A percentile compares a stretch with the other conserved stretches of the same genome.
Conservation (phyloP, 2,888 invertebrate genomes). For the Apamea crenata region DNA sequence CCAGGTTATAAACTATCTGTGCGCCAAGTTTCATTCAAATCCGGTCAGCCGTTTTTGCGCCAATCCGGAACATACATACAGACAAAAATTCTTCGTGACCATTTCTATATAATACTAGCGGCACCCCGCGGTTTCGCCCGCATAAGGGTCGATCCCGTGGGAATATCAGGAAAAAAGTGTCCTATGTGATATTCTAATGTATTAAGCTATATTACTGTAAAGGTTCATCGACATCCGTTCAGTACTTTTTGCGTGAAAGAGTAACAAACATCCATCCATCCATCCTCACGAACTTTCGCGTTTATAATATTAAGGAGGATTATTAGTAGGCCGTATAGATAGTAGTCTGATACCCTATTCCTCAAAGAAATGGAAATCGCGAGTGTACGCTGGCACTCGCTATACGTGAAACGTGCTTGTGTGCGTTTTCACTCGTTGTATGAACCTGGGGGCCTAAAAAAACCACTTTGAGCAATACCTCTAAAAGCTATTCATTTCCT, state of each 20-base stretch:
- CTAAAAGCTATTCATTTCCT: too few relatives aligned
- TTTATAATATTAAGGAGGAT: not conserved
- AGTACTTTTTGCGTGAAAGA: too few relatives aligned
- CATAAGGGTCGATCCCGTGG: too few relatives aligned
- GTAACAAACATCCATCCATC: too few relatives aligned
- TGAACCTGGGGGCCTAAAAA: not conserved
- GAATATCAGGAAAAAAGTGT: too few relatives aligned
- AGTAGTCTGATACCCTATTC: not conserved
- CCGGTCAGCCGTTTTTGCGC: not conserved
- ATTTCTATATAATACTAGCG: too few relatives aligned
- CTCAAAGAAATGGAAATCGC: not conserved
- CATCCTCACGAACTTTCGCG: too few relatives aligned
- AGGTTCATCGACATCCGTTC: rapidly evolving
- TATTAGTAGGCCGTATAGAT: not conserved
- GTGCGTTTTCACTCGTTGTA: not conserved
- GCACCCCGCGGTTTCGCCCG: too few relatives aligned
- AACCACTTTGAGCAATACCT: too few relatives aligned
- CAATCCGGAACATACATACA: not conserved
- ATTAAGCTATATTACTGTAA: too few relatives aligned
- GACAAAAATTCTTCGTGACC: not conserved
- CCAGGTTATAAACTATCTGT: not conserved
- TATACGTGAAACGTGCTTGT: not conserved
- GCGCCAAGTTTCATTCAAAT: not conserved
- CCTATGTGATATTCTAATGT: too few relatives aligned
- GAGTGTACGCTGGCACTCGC: not conserved